Conservation (phyloP, 2,113 vertebrate species). For the Romanogobio albipinnatus region DNA sequence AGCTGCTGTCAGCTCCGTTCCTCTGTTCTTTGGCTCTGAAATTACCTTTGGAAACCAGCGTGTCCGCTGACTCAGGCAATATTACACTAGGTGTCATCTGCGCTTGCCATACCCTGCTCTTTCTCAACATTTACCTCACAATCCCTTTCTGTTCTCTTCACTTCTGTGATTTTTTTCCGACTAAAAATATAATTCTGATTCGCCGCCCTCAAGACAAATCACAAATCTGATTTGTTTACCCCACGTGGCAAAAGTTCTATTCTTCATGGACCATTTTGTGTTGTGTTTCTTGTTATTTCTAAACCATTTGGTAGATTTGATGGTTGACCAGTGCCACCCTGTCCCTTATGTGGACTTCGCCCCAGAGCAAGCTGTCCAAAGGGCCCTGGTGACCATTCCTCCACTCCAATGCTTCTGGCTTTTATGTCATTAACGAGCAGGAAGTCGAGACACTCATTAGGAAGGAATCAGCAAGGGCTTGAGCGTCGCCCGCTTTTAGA, state of each 20-base stretch:
- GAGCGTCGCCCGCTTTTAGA: constrained; percentile 13
- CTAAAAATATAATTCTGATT: neutral
- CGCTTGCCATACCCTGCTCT: neutral
- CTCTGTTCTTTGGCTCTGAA: constrained; percentile 14
- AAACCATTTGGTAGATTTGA: neutral
- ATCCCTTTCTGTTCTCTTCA: neutral
- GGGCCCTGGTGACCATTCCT: neutral
- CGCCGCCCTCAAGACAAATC: too few relatives aligned
- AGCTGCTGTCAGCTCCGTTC: constrained; percentile 27
- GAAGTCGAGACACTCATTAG: constrained; percentile 22
- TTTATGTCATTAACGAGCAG: constrained; percentile 29
- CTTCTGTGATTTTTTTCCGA: neutral
- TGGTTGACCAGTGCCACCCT: neutral
- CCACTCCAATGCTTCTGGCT: neutral
- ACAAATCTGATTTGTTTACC: neutral
- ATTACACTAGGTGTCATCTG: neutral
- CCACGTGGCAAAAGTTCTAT: neutral
- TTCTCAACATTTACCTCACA: neutral
- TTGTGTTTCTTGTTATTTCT: neutral
- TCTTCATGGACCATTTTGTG: neutral
- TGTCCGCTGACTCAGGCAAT: constrained; percentile 20
- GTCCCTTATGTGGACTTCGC: neutral
- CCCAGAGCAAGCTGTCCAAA: neutral
- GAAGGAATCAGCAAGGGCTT: constrained; percentile 24
- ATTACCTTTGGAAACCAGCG: constrained; percentile 25